phyloP scores from a whole-genome alignment of 2,113 vertebrate genomes.

The Haemorhous mexicanus region DNA sequence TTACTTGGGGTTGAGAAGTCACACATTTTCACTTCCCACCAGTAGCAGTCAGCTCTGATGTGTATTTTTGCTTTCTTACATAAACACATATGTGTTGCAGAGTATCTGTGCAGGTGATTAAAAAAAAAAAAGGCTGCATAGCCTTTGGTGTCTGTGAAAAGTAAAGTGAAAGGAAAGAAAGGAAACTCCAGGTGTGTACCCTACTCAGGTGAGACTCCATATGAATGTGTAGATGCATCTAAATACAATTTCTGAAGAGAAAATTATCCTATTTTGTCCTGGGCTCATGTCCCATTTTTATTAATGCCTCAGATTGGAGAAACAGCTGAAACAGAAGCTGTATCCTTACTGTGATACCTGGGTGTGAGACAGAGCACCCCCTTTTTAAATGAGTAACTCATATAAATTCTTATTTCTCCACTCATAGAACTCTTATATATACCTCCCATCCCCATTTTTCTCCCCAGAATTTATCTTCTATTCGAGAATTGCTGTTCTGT shows the following conservation, averaged over 20 bases:
- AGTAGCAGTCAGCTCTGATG: not conserved
- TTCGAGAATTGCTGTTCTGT: not conserved
- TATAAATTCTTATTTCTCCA: not conserved
- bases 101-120: not conserved
- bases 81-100: not conserved
- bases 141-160: not conserved
- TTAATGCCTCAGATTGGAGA: not conserved
- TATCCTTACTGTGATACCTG: not conserved
- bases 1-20: not conserved
- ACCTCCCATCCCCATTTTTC: not conserved
- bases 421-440: not conserved
- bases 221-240: not conserved
- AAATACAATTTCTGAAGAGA: not conserved
- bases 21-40: not conserved
- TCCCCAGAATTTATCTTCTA: not conserved
- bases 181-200: not conserved
- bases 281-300: not conserved
- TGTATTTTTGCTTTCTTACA: not conserved
- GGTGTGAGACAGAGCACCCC: fast-evolving
- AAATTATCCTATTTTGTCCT: not conserved
- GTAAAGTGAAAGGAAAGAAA: not conserved
- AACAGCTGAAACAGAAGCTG: not conserved
- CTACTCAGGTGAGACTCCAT: not conserved
- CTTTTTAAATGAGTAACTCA: not conserved
- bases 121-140: not conserved